Percentiles rank a stretch among this genome's conserved stretches.
phyloP scores from a whole-genome alignment of 2,113 vertebrate species.

The Myiagra hebetior region DNA sequence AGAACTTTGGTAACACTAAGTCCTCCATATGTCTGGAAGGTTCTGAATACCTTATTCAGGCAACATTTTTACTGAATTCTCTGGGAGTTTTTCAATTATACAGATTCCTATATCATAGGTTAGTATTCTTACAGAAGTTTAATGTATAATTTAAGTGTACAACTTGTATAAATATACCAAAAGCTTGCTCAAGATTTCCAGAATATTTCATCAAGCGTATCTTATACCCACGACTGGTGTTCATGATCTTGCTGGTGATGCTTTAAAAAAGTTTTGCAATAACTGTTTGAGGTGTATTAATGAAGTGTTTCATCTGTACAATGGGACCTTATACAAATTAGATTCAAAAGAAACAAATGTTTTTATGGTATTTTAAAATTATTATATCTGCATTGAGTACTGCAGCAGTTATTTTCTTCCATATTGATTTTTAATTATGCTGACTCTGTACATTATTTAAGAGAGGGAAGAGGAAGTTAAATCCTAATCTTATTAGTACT shows the following conservation, averaged over 20 bases:
- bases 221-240: background rate
- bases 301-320: background rate
- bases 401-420: background rate
- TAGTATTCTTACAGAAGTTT: background rate
- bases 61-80: background rate
- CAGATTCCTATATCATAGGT: background rate
- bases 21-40: background rate
- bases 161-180: background rate
- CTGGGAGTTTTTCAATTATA: background rate
- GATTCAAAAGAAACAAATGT: background rate
- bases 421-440: conserved; percentile 4
- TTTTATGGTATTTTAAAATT: background rate
- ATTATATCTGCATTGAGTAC: background rate
- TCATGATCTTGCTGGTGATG: background rate
- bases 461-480: background rate
- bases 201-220: background rate
- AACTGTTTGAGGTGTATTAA: background rate
- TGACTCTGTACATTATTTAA: background rate
- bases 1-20: background rate
- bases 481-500: conserved; percentile 22
- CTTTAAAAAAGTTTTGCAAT: background rate
- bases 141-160: background rate
- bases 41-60: background rate
- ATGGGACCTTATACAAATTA: background rate
- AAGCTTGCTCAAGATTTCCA: background rate